Evolutionary conservation across 92 coral and sea anemone genomes (phyloP), one percentile per base, ranked within the genome.

Genomic region (Pocillopora meandrina): DNA sequence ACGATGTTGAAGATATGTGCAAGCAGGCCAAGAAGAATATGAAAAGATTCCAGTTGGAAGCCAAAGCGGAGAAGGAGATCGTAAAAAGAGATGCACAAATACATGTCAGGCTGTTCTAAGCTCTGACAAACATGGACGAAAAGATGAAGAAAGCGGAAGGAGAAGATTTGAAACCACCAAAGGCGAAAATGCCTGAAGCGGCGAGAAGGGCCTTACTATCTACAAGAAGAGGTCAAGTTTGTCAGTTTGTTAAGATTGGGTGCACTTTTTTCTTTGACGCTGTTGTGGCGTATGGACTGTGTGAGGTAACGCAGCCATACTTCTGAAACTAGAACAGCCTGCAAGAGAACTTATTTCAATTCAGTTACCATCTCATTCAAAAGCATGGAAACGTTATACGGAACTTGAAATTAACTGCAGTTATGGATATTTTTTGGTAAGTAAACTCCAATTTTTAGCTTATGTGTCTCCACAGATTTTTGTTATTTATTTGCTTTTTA

Each of bases 201-300:
- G 68, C 71, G 20, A 33, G 64, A 62, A n/a, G 16, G 16, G 58
- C 60, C 12, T 34, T 26, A 62, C 35, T n/a, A 61, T 12, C 62
- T 18, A 77, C 58, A 36, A 23, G 31, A 10, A 18, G 31, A 61
- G 35, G 20, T 77, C 58, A 36, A 62, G 71, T 9, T 34, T 9
- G 36, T 56, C 71, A 21, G 34, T 77, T 17, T 62, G 33, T 42
- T 26, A 77, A 77, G 71, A 77, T 77, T 16, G 81, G 81, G 3
- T 77, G 81, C 58, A 69, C 64, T 10, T 36, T 77, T 31, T 31
- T 62, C 17, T 16, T 77, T 9, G 81, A 77, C 71, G 62, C 81
- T 61, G 81, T 62, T 18, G 81, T 69, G 60, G 81, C 59, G 18
- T 77, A 61, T 18, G 49, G 70, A n/a, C 21, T 77, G 57, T 77